These are phyloP conservation scores for Nothobranchius furzeri DNA, from an alignment of 2,113 vertebrate genomes.

Conservation along the genomic window DNA sequence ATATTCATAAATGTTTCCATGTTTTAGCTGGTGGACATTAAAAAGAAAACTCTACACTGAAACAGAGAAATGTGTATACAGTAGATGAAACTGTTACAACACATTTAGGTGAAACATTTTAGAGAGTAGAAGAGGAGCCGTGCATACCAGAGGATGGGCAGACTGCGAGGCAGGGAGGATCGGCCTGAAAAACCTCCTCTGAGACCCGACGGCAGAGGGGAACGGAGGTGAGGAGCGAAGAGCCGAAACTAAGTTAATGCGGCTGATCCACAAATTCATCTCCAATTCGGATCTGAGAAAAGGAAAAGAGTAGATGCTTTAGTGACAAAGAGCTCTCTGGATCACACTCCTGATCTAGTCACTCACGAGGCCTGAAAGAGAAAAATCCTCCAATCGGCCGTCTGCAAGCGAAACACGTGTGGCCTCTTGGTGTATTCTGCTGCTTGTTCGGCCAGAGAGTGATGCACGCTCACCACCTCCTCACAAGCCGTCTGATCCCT, in stretches of 20 bases:
- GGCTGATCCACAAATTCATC: constrained; percentile 90
- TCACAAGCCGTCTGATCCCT: constrained; percentile 77
- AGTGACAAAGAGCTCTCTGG: too few species aligned
- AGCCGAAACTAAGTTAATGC: constrained; percentile 88
- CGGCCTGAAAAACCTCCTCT: constrained; percentile 85
- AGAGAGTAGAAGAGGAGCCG: neutral
- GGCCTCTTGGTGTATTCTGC: constrained; percentile 88
- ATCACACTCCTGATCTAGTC: neutral
- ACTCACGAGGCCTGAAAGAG: constrained; percentile 92
- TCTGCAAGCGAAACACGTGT: constrained; percentile 89
- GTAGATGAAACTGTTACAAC: too few species aligned
- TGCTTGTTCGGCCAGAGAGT: constrained; percentile 86
- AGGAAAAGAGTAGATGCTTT: neutral
- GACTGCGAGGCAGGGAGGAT: constrained; percentile 83
- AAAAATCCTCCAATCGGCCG: constrained; percentile 89
- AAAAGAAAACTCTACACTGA: too few species aligned
- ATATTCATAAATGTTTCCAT: too few species aligned
- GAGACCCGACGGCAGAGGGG: constrained; percentile 88
- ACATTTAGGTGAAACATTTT: too few species aligned
- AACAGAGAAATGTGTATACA: too few species aligned
- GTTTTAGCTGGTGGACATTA: too few species aligned
- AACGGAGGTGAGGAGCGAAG: constrained; percentile 91
- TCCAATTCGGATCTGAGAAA: constrained; percentile 81
- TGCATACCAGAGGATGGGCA: constrained; percentile 79
- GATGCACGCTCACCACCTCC: constrained; percentile 88